Base-by-base conservation (phyloP, 2,797 vertebrate species). In the Delichon dasypus region DNA sequence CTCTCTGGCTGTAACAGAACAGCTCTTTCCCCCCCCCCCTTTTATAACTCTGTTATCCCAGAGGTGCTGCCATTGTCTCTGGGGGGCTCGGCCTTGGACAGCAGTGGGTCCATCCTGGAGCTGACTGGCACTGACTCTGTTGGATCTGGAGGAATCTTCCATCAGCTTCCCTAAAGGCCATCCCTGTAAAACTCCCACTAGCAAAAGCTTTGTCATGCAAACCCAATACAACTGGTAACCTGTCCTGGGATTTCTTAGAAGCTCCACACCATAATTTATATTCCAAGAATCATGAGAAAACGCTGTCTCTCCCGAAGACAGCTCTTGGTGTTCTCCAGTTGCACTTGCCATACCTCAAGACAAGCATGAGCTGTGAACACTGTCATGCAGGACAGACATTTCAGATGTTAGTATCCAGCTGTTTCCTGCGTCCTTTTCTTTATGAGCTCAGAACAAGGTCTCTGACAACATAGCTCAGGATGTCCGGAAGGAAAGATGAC, bases 1-100 rank as follows among this genome's bases (percentile, higher is more conserved):
- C 23, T 54, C 36, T 77, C 47, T 72, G 61, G 7, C 23, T 88
- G 11, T 20, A 23, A 13, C 53, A 48, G 53, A 57, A 4, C 4
- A 53, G 71, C 5, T n/a, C 12, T 8, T 51, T 72, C 68, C 32
- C 32, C 27, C 16, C 27, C 16, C 32, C 13, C 11, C 23, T 36
- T 82, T 72, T 40, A 81, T 42, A 30, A 21, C 23, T 71, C 20
- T n/a, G 13, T 27, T 45, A 4, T 61, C 29, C 47, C 36, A 34
- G 72, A 61, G 60, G 66, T 0, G 0, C 42, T 61, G 30, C 25
- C 1, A 0, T 30, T 16, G 25, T 38, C 3, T 11, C 17, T 45
- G 48, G 15, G 21, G 18, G 42, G 11, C 18, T 29, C 1, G 0
- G 47, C n/a, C 21, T 50, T 67, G 60, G 42, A 44, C 76, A 48